Evolutionary conservation across 2,113 vertebrate genomes (phyloP).

Genomic region (Apistogramma diplotaenia): DNA sequence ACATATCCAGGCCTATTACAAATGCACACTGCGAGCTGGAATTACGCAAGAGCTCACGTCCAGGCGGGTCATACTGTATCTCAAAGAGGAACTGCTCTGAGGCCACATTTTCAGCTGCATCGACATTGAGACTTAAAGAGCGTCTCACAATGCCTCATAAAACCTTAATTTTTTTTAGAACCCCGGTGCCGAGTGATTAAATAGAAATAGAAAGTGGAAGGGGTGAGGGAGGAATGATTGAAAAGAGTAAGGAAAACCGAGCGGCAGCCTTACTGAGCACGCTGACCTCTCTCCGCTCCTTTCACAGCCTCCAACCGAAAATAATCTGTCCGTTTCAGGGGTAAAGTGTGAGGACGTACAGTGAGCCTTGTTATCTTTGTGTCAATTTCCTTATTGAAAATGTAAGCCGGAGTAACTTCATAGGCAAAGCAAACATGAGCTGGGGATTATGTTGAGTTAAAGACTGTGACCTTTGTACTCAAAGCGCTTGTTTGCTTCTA

Average conservation of each 20-base stretch:
- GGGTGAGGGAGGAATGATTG: not conserved
- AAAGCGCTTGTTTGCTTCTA: constrained; percentile 5
- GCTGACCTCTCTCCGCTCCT: constrained; percentile 19
- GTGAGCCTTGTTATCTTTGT: not conserved
- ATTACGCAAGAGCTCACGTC: constrained; percentile 45
- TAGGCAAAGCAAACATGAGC: not conserved
- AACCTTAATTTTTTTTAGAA: not conserved
- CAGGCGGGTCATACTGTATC: not conserved
- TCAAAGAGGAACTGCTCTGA: constrained; percentile 20
- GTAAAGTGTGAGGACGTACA: not conserved
- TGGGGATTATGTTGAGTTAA: not conserved
- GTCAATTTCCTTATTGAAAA: not conserved
- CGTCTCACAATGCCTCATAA: not conserved
- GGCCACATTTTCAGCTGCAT: constrained; percentile 25
- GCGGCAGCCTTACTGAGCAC: not conserved
- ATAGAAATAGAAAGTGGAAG: not conserved
- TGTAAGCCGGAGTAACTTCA: not conserved
- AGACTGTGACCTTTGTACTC: constrained; percentile 29
- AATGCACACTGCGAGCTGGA: constrained; percentile 16
- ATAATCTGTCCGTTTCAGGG: not conserved
- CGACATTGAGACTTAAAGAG: constrained; percentile 21
- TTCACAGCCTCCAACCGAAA: not conserved
- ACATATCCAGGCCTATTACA: constrained; percentile 12
- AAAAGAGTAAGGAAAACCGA: not conserved
- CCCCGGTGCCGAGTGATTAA: not conserved